These are phyloP conservation scores for Porites australiensis DNA, from an alignment of 64 coral and sea anemone genomes.

Conservation along the genomic window DNA sequence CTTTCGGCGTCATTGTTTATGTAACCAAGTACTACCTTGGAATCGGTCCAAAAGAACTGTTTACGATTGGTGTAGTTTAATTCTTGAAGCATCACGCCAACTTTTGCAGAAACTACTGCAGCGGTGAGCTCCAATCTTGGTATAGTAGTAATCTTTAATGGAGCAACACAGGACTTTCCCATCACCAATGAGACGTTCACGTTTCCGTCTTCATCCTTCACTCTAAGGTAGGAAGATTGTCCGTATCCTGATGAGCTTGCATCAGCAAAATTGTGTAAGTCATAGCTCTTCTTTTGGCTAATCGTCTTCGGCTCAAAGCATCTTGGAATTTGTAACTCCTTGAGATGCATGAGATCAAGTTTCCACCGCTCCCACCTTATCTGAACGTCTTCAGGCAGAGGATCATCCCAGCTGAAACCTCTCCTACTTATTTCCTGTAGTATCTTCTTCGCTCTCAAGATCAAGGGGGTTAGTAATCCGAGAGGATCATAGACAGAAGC, in stretches of 20 bases:
- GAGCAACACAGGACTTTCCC: neutral
- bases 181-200: neutral
- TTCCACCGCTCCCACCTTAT: conserved; percentile 30
- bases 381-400: neutral
- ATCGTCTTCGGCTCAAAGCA: neutral
- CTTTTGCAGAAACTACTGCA: conserved; percentile 10
- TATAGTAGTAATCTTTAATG: neutral
- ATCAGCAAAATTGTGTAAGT: conserved; percentile 7
- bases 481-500: conserved; percentile 13
- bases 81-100: conserved; percentile 11
- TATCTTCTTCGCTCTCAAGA: conserved; percentile 11
- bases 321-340: conserved; percentile 8
- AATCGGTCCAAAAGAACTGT: neutral
- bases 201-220: neutral
- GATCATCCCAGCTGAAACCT: neutral
- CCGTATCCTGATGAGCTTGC: neutral
- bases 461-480: conserved; percentile 23
- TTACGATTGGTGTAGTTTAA: neutral
- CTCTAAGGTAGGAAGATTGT: neutral
- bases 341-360: neutral
- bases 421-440: neutral
- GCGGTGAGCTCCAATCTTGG: conserved; percentile 13
- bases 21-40: conserved; percentile 12
- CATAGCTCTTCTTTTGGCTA: neutral
- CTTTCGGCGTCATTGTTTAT: neutral